phyloP scores from a whole-genome alignment of 2,797 vertebrate species.

The Hybognathus amarus region DNA sequence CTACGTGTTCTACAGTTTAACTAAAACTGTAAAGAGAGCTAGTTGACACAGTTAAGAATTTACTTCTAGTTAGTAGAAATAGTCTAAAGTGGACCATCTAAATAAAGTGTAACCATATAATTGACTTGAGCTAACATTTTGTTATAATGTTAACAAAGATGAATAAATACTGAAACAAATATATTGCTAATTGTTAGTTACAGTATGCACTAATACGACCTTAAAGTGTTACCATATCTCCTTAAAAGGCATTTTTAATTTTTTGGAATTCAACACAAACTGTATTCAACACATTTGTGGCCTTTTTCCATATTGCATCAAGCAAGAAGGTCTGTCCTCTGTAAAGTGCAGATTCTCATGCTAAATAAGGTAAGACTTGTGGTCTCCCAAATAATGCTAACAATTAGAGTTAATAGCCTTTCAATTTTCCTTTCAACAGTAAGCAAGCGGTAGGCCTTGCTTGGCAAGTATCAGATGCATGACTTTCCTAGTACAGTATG shows the following conservation, averaged over 20 bases:
- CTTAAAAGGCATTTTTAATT: neutral
- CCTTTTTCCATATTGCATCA: neutral
- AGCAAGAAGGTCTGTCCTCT: neutral
- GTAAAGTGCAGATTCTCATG: neutral
- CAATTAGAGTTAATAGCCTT: slow-evolving; percentile 4
- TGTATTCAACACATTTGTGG: neutral
- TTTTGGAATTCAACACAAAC: neutral
- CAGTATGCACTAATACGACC: neutral
- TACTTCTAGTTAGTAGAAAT: neutral
- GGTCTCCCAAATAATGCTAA: neutral
- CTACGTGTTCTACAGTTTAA: neutral
- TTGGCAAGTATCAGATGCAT: neutral
- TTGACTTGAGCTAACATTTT: neutral
- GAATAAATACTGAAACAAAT: neutral
- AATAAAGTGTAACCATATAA: neutral
- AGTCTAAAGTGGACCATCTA: neutral
- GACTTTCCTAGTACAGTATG: neutral
- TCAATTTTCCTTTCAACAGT: slow-evolving; percentile 7
- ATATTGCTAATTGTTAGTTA: neutral
- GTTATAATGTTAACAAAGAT: neutral
- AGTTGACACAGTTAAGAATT: neutral
- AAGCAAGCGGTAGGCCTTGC: neutral
- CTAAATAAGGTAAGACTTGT: slow-evolving; percentile 24
- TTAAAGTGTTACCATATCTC: neutral
- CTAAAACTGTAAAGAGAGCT: too few relatives aligned